Base-by-base conservation (phyloP, 2,113 vertebrate species). In the Malaclemys terrapin region DNA sequence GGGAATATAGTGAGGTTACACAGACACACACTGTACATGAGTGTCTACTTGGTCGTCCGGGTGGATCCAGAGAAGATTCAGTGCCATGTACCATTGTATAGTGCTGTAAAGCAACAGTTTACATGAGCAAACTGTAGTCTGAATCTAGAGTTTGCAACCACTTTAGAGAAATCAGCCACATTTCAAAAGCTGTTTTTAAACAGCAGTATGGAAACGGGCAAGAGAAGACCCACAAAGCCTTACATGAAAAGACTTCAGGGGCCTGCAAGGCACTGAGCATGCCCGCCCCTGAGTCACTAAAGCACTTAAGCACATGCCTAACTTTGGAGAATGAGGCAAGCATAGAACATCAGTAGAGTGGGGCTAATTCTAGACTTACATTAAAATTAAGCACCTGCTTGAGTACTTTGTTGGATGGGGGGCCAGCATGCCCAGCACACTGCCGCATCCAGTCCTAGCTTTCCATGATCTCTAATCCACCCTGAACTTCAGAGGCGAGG, bases 111-210 rank as follows among this genome's bases (percentile, higher is more conserved):
- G 72, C 20, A 75, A 42, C 38, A 38, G 10, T n/a, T 84, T 65
- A 29, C 13, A 1, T 38, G 47, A 38, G 49, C 9, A 49, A 53
- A 50, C 24, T 0, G 4, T 35, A 13, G 19, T 20, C 49, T 47
- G 27, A 35, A 25, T 29, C 54, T 7, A 31, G 42, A 13, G 56
- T 27, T 80, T 20, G 1, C 57, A n/a, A 83, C 38, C 69, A 84
- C 54, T 24, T 49, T 11, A 12, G 53, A 12, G 57, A 53, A 87
- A 81, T 62, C 50, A 50, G 27, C 31, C n/a, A 42, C 38, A 45
- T 42, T 76, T 24, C 72, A 85, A 22, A 52, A 38, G 50, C 45
- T 31, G 50, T 50, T 90, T 10, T 45, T 72, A 47, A 49, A 35
- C 78, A 79, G 25, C 42, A 8, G n/a, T 0, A 0, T 14, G 35